Evolutionary conservation across 2,113 vertebrate genomes (phyloP).

Genomic region (Notechis scutatus): DNA sequence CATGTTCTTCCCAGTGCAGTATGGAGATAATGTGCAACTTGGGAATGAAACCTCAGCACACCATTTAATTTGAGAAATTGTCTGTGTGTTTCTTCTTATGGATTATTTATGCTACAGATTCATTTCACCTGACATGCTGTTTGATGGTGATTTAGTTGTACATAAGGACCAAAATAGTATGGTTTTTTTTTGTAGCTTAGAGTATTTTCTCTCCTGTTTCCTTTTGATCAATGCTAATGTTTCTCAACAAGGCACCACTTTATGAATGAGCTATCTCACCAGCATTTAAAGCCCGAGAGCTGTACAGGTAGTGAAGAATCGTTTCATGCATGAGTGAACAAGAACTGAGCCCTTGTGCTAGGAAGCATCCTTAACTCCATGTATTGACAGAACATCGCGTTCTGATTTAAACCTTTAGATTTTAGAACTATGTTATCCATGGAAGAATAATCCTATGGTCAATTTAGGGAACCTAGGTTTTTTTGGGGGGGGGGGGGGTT

Average conservation of each 20-base stretch:
- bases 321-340: background rate
- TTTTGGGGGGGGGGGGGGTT: no score
- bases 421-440: background rate
- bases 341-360: background rate
- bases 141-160: background rate
- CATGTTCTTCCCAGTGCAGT: background rate
- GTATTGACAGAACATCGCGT: background rate
- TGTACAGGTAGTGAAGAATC: background rate
- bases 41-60: background rate
- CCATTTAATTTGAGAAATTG: background rate
- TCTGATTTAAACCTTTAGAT: background rate
- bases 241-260: background rate
- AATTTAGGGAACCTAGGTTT: background rate
- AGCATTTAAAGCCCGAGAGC: background rate
- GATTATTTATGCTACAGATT: background rate
- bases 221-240: background rate
- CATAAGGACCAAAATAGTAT: background rate
- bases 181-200: background rate
- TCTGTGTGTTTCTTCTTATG: background rate
- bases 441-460: no score
- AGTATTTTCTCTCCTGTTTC: background rate
- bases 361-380: background rate
- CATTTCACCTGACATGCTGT: background rate
- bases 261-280: background rate
- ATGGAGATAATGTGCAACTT: background rate